Conservation (phyloP, 2,113 vertebrate genomes). For the Nicator chloris region DNA sequence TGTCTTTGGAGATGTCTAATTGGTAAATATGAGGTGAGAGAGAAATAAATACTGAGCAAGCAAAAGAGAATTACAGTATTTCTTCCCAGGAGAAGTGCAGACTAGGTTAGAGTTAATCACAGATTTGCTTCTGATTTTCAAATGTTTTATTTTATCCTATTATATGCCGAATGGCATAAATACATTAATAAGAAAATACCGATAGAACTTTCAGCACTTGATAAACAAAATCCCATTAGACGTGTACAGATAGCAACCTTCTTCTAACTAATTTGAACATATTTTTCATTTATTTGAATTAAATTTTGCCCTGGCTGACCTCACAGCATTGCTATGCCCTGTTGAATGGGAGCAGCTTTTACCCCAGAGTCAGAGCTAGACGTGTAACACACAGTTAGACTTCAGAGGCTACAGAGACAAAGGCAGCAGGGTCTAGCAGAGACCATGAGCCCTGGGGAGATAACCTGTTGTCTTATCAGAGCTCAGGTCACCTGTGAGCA, state of each 20-base stretch:
- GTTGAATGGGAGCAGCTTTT: neutral
- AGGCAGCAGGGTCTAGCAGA: neutral
- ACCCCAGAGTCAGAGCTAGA: neutral
- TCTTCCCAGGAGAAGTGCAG: neutral
- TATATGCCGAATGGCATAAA: neutral
- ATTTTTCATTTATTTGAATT: neutral
- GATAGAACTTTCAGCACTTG: neutral
- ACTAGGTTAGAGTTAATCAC: neutral
- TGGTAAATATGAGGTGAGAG: neutral
- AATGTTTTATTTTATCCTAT: neutral
- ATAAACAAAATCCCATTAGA: neutral
- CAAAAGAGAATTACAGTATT: neutral
- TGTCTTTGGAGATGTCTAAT: neutral
- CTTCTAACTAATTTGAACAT: neutral
- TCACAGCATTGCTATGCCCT: neutral
- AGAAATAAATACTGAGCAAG: neutral
- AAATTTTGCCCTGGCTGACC: neutral
- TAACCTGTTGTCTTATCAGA: neutral
- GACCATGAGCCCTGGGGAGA: neutral
- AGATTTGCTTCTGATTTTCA: neutral
- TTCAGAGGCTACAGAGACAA: neutral
- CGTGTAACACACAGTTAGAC: neutral
- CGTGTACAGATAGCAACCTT: neutral
- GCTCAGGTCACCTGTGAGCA: neutral
- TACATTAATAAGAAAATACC: neutral